A percentile compares a stretch with the other conserved stretches of the same genome.
phyloP scores from a whole-genome alignment of 2,797 vertebrate genomes.

The Helicolenus hilgendorfi region DNA sequence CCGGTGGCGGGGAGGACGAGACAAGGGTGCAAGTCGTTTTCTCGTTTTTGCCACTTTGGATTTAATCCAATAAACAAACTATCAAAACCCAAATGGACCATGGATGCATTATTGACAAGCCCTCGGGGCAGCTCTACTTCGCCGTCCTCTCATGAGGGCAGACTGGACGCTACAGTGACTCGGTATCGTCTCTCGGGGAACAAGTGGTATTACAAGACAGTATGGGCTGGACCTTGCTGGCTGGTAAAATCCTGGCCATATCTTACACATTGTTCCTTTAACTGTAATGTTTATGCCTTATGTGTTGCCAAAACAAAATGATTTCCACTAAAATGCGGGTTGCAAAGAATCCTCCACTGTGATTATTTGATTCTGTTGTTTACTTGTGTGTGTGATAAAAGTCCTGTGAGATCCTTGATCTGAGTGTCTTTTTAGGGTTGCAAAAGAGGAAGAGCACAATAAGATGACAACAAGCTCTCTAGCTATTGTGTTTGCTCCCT shows the following conservation, averaged over 20 bases:
- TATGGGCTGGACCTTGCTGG: no score
- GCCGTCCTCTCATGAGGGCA: no score
- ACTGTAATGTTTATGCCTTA: not conserved
- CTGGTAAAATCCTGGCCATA: not conserved
- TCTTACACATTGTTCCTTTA: not conserved
- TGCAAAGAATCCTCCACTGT: not conserved
- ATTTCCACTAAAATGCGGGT: not conserved
- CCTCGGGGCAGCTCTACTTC: no score
- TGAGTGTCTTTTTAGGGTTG: conserved; percentile 89
- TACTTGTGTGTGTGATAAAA: not conserved
- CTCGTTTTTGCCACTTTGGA: no score
- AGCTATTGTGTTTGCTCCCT: conserved; percentile 97
- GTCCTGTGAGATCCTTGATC: conserved; percentile 3
- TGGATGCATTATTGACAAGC: no score
- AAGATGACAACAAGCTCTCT: conserved; percentile 95
- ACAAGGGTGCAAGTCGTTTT: no score
- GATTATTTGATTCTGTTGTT: not conserved
- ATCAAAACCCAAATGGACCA: no score
- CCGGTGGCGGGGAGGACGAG: no score
- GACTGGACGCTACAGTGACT: no score
- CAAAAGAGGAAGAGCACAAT: conserved; percentile 94
- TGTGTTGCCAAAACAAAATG: not conserved
- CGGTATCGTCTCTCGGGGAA: no score
- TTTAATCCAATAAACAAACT: no score
- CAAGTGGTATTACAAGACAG: no score